Conservation (phyloP, 2,113 vertebrate genomes). For the Nesogale talazaci region DNA sequence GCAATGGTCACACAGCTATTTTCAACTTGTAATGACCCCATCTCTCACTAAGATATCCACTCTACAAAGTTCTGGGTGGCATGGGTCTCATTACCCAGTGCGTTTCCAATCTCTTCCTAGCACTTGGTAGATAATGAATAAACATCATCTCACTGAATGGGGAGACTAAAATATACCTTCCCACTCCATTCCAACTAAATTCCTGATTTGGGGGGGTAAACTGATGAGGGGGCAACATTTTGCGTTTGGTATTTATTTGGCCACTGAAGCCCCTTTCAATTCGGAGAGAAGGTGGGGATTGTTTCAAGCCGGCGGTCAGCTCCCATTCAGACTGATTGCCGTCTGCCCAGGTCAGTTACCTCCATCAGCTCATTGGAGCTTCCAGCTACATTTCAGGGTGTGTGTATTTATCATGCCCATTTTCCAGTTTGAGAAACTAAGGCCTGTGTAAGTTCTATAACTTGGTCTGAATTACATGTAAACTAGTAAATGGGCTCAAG, state of each 20-base stretch:
- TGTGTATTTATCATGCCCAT: not conserved
- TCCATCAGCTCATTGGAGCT: not conserved
- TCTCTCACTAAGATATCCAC: not conserved
- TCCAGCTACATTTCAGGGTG: not conserved
- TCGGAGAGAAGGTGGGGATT: not conserved
- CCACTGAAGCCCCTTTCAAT: not conserved
- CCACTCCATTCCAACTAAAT: not conserved
- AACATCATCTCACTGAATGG: not conserved
- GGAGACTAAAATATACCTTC: not conserved
- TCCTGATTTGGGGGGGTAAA: not conserved
- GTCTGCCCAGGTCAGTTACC: not conserved
- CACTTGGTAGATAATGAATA: not conserved
- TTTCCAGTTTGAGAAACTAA: not conserved
- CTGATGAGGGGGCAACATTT: not conserved
- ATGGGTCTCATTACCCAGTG: not conserved
- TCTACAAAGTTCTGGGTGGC: not conserved
- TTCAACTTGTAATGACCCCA: not conserved
- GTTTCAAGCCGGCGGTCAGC: not conserved
- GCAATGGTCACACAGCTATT: not conserved
- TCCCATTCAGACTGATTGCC: not conserved
- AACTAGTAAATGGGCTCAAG: not conserved
- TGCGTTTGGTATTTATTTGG: not conserved
- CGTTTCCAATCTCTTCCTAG: not conserved
- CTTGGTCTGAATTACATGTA: not conserved
- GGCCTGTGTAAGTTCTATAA: not conserved